Base-by-base conservation (phyloP, 2,888 invertebrate genomes). In the Dynastes hyllus region DNA sequence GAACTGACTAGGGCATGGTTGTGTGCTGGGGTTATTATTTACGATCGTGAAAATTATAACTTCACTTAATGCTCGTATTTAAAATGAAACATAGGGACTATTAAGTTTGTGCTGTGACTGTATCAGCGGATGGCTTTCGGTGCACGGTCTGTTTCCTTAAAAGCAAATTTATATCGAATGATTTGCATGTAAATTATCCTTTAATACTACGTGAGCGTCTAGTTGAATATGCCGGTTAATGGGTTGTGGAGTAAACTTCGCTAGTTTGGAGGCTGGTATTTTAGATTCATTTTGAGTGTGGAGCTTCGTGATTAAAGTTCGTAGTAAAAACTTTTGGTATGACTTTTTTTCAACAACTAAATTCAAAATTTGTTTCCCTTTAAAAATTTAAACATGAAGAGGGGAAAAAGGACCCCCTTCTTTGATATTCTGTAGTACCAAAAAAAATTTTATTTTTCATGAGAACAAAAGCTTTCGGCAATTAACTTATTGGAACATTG, bases 81-180 rank as follows among this genome's bases (percentile, higher is more conserved):
- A 69, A 69, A 51, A 51, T 69, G 69, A 69, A 69, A 51, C 69
- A 69, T 69, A 50, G 69, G 50, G 69, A 69, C 51, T 51, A 53
- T 69, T 69, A 69, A 69, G 29, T 69, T 29, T 50, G 6, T 9
- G 55, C 51, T 27, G 29, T 50, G 50, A 29, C 51, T 50, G 50
- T 53, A 29, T 29, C 69, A 51, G 69, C 8, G 29, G 65, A 22
- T 69, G 51, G 51, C 50, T 22, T 51, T 22, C 11, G 69, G 37
- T 29, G 51, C 4, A 13, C 22, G 69, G 51, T 51, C 27, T 51
- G 53, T 27, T 69, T 69, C 69, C 69, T 50, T 69, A 51, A 22
- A 51, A 22, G 69, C 51, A 29, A 69, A 69, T 69, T 69, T 69
- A 51, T 69, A 69, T 51, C 50, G 13, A 40, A 29, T 27, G 69